Conservation (phyloP, 1,140 invertebrate species). For the Zaprionus tsacasi region DNA sequence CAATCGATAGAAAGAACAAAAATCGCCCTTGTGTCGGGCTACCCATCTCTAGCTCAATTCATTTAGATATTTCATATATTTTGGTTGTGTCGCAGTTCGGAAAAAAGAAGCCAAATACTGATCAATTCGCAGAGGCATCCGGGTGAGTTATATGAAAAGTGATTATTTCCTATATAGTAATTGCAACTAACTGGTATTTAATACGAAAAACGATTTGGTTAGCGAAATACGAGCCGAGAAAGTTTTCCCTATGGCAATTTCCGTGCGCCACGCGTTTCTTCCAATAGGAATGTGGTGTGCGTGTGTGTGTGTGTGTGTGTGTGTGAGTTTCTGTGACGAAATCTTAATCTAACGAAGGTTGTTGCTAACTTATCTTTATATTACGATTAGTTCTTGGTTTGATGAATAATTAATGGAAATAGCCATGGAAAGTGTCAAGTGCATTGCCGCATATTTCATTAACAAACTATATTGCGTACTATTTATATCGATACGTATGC, state of each 20-base stretch:
- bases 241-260: slow-evolving; percentile 6
- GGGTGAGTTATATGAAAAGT: slow-evolving; percentile 61
- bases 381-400: neutral
- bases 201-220: slow-evolving; percentile 56
- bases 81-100: slow-evolving; percentile 49
- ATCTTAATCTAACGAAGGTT: slow-evolving; percentile 39
- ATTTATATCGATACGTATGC: neutral
- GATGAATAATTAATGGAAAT: neutral
- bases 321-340: slow-evolving; percentile 44
- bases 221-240: slow-evolving; percentile 34
- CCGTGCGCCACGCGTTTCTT: slow-evolving; percentile 72
- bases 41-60: slow-evolving; percentile 26
- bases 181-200: slow-evolving; percentile 28
- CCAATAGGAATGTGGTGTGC: slow-evolving; percentile 34
- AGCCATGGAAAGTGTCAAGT: neutral
- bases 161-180: slow-evolving; percentile 2
- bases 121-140: slow-evolving; percentile 76
- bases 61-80: slow-evolving; percentile 67
- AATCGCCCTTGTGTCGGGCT: neutral
- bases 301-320: slow-evolving; percentile 20
- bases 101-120: slow-evolving; percentile 72
- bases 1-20: slow-evolving; percentile 19
- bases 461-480: neutral
- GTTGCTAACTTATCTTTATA: slow-evolving; percentile 7
- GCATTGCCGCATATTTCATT: slow-evolving; percentile 5